Evolutionary conservation across 64 coral and sea anemone species (phyloP).

Genomic region (Stichodactyla mertensii): DNA sequence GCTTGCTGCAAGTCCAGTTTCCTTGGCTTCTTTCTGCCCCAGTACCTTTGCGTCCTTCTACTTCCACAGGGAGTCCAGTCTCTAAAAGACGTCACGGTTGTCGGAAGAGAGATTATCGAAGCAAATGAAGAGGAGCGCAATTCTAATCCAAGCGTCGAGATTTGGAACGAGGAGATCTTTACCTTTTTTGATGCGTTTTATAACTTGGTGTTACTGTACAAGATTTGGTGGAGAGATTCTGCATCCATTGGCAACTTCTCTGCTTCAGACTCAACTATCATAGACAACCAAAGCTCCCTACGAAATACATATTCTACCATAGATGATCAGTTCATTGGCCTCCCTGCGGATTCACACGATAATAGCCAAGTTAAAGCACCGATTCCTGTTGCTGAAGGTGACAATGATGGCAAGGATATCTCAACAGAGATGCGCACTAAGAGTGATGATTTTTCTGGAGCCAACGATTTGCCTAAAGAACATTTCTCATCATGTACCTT

Average conservation of each 20-base stretch:
- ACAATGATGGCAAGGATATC: background rate
- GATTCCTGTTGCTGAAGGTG: background rate
- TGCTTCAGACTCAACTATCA: background rate
- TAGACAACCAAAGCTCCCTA: background rate
- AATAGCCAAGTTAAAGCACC: background rate
- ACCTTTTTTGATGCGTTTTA: constrained; percentile 5
- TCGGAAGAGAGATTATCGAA: background rate
- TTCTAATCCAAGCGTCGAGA: background rate
- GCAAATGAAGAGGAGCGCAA: background rate
- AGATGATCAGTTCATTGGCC: background rate
- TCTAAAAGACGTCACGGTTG: constrained; percentile 13
- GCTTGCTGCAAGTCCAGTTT: constrained; percentile 47
- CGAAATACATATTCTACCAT: background rate
- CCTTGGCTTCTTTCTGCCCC: constrained; percentile 53
- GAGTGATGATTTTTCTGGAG: background rate
- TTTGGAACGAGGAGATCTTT: background rate
- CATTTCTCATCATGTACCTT: background rate
- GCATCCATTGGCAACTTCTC: background rate
- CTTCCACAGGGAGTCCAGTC: constrained; percentile 63
- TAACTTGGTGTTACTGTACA: background rate
- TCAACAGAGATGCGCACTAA: background rate
- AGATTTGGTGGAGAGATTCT: constrained; percentile 18
- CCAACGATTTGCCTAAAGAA: background rate
- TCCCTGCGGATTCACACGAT: background rate
- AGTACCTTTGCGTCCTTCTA: constrained; percentile 53